Evolutionary conservation across 1,140 invertebrate genomes (phyloP).

Genomic region (Penaeus japonicus): DNA sequence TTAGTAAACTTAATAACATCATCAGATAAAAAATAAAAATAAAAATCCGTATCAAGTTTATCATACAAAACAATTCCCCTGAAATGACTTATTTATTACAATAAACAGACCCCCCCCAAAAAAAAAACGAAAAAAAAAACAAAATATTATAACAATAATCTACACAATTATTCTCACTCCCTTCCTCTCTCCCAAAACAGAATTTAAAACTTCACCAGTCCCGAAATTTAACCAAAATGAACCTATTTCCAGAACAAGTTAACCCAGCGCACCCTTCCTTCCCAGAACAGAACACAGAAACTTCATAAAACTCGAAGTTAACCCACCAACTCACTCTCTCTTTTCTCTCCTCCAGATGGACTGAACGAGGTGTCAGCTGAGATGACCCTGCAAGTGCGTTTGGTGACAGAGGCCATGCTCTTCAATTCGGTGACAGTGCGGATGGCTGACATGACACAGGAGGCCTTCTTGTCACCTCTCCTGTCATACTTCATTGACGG

Average conservation of each 20-base stretch:
- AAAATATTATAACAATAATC: background rate
- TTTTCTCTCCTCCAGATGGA: constrained; percentile 73
- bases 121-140: too few relatives aligned
- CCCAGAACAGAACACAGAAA: background rate
- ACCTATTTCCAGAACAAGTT: too few relatives aligned
- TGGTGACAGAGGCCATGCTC: constrained; percentile 95
- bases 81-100: too few relatives aligned
- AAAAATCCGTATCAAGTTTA: too few relatives aligned
- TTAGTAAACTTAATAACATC: too few relatives aligned
- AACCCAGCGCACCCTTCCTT: too few relatives aligned
- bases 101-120: too few relatives aligned
- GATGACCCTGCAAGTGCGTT: constrained; percentile 85
- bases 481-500: constrained; percentile 90
- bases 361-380: constrained; percentile 89
- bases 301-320: too few relatives aligned
- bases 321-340: background rate
- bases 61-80: too few relatives aligned
- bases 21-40: too few relatives aligned
- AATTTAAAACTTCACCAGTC: too few relatives aligned
- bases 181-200: background rate
- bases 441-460: constrained; percentile 90
- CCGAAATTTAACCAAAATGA: too few relatives aligned
- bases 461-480: constrained; percentile 90
- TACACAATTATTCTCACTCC: background rate
- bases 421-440: constrained; percentile 94